Conservation (phyloP, 1,140 invertebrate genomes). For the Bacillus rossius region DNA sequence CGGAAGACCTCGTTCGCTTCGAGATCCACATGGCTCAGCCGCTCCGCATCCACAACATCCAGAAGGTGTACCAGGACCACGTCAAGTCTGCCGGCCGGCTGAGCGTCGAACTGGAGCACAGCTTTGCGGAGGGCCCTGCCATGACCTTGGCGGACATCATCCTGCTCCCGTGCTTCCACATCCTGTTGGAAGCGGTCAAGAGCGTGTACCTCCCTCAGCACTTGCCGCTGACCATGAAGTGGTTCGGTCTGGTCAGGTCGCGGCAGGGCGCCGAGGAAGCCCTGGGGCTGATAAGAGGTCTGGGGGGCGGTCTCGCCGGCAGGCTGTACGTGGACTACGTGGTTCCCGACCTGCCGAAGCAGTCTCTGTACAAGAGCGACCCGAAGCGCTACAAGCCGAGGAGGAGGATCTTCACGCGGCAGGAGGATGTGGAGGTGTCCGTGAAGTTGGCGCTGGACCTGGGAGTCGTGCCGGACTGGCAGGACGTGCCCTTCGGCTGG, state of each 20-base stretch:
- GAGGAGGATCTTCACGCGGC: slow-evolving; percentile 66
- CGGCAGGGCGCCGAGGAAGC: slow-evolving; percentile 14
- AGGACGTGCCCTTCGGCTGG: slow-evolving; percentile 39
- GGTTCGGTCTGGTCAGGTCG: slow-evolving; percentile 47
- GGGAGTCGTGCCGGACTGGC: neutral
- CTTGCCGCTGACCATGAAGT: slow-evolving; percentile 60
- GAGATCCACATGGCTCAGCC: slow-evolving; percentile 84
- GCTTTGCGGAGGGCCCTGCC: slow-evolving; percentile 76
- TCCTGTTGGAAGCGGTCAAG: slow-evolving; percentile 49
- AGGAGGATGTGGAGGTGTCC: slow-evolving; percentile 63
- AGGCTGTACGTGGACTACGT: slow-evolving; percentile 14
- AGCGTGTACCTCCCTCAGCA: slow-evolving; percentile 40
- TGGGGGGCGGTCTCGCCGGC: slow-evolving; percentile 3
- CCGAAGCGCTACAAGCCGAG: slow-evolving; percentile 66
- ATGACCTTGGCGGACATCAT: slow-evolving; percentile 82
- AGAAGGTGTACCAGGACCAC: slow-evolving; percentile 60
- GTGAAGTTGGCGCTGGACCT: slow-evolving; percentile 39
- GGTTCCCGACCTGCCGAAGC: slow-evolving; percentile 42
- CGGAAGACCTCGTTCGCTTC: slow-evolving; percentile 61
- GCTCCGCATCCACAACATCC: slow-evolving; percentile 79
- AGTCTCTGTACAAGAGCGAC: slow-evolving; percentile 75
- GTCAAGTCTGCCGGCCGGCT: slow-evolving; percentile 30
- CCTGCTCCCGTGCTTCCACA: slow-evolving; percentile 63
- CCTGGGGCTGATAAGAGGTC: slow-evolving; percentile 2
- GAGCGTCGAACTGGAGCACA: slow-evolving; percentile 49